phyloP scores from a whole-genome alignment of 2,797 vertebrate species.

The Typhlichthys eigenmanni region DNA sequence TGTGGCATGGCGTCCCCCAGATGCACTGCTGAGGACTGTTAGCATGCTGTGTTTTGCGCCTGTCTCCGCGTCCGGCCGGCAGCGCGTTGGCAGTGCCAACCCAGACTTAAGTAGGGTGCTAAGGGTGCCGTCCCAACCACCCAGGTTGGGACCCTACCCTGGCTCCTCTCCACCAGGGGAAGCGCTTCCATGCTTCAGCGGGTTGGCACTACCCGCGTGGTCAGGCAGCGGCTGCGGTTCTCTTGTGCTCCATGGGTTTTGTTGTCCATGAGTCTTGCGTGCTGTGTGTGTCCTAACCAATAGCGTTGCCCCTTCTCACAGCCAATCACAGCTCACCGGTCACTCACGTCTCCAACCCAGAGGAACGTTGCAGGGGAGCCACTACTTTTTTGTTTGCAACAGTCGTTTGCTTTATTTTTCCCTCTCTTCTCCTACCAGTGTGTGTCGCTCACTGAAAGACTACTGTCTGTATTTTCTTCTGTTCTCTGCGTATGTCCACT shows the following conservation, averaged over 20 bases:
- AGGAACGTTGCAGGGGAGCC: slow-evolving; percentile 63
- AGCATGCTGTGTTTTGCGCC: slow-evolving; percentile 80
- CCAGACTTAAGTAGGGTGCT: slow-evolving; percentile 47
- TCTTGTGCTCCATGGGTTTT: slow-evolving; percentile 73
- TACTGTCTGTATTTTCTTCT: slow-evolving; percentile 29
- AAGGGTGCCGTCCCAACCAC: not conserved
- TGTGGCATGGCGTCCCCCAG: slow-evolving; percentile 80
- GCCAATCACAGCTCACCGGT: slow-evolving; percentile 71
- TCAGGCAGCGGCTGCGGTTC: slow-evolving; percentile 54
- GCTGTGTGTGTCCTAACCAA: slow-evolving; percentile 78
- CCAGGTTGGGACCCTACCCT: too few species aligned
- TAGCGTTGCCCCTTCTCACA: slow-evolving; percentile 76
- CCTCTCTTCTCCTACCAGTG: slow-evolving; percentile 44
- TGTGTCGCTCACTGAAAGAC: slow-evolving; percentile 41
- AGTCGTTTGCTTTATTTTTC: slow-evolving; percentile 15
- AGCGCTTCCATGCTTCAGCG: not conserved
- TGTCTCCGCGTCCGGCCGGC: slow-evolving; percentile 68
- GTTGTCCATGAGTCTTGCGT: slow-evolving; percentile 74
- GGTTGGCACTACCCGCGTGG: slow-evolving; percentile 67
- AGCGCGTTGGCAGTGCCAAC: slow-evolving; percentile 72
- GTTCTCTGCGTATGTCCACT: slow-evolving; percentile 47
- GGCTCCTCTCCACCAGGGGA: too few species aligned
- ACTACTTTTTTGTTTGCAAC: slow-evolving; percentile 35
- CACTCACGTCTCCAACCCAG: slow-evolving; percentile 65
- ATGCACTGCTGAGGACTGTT: slow-evolving; percentile 76